Evolutionary conservation across 2,888 invertebrate species (phyloP), one percentile per base, ranked within the genome.

Genomic region (Sinohyriopsis cumingii): DNA sequence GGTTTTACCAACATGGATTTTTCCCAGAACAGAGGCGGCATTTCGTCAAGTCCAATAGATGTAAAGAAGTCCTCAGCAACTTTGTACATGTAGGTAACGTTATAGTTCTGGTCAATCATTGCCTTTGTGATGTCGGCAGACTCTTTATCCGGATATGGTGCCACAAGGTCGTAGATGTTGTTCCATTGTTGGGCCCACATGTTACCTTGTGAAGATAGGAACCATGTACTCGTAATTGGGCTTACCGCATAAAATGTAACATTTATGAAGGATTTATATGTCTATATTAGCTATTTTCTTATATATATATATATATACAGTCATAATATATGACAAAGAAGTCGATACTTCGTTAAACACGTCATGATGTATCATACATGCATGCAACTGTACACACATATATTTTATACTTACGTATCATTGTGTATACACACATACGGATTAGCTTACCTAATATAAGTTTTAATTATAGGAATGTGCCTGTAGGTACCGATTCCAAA

Each of bases 1-100:
- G 96, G 95, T 72, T 94, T 93, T 78, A 94, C 94, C 56, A 96
- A 91, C 92, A 96, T 92, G 0, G 96, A 96, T 22, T 93, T 93
- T 55, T 93, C 92, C 95, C 96, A 96, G 91, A 96, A 96, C 89
- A 95, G 94, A 0, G 94, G 93, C 0, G 95, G 94, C 91, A 95
- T 95, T 0, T 94, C 93, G 83, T 94, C 94, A 86, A 96, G 84
- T 5, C 89, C 89, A 9, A 90, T 79, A 1, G 90, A 89, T 0
- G 69, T 71, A 79, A 88, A 91, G 78, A 91, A 91, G n/a, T 84
- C 82, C 63, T 91, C 90, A 0, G 90, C 87, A 53, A 85, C 77
- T 33, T 75, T 62, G 77, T 89, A 93, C 76, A 95, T 94, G 67
- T 93, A 92, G 5, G 87, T 73, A 0, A 92, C 92, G 0, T 87